Evolutionary conservation across 2,888 invertebrate genomes (phyloP).

Genomic region (Dusona sp.): DNA sequence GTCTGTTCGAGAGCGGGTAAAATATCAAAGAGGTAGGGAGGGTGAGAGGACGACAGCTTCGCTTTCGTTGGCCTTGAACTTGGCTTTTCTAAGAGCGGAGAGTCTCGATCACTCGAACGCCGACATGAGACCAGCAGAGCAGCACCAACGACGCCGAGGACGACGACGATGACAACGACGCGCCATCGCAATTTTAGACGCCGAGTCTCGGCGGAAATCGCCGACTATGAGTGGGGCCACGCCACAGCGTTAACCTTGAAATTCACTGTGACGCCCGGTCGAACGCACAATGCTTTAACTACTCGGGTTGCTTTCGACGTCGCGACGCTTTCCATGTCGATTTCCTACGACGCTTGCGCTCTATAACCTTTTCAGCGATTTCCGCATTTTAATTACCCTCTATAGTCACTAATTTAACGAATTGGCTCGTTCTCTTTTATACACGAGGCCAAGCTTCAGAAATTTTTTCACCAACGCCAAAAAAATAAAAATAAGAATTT

Average conservation of each 20-base stretch:
- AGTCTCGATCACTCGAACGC: conserved; percentile 70
- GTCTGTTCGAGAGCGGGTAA: conserved; percentile 37
- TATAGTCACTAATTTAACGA: not conserved
- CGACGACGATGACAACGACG: conserved; percentile 68
- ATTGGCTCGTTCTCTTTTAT: not conserved
- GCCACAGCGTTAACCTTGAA: conserved; percentile 71
- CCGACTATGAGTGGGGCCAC: conserved; percentile 73
- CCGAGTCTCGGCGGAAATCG: conserved; percentile 79
- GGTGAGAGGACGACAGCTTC: conserved; percentile 68
- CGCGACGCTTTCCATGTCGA: conserved; percentile 1
- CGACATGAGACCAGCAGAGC: conserved; percentile 38
- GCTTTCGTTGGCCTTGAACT: conserved; percentile 82
- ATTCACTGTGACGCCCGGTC: conserved; percentile 53
- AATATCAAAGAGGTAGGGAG: conserved; percentile 47
- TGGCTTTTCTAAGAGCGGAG: conserved; percentile 80
- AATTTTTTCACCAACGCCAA: not conserved
- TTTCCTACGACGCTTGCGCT: conserved; percentile 12
- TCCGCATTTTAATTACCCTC: not conserved
- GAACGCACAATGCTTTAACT: conserved; percentile 39
- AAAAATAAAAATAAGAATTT: not conserved
- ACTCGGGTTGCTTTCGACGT: conserved; percentile 4
- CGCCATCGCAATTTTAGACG: conserved; percentile 78
- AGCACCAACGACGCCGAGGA: conserved; percentile 12
- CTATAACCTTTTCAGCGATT: not conserved
- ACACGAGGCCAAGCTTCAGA: no score